phyloP scores from a whole-genome alignment of 2,797 vertebrate genomes.

The Cygnus olor region DNA sequence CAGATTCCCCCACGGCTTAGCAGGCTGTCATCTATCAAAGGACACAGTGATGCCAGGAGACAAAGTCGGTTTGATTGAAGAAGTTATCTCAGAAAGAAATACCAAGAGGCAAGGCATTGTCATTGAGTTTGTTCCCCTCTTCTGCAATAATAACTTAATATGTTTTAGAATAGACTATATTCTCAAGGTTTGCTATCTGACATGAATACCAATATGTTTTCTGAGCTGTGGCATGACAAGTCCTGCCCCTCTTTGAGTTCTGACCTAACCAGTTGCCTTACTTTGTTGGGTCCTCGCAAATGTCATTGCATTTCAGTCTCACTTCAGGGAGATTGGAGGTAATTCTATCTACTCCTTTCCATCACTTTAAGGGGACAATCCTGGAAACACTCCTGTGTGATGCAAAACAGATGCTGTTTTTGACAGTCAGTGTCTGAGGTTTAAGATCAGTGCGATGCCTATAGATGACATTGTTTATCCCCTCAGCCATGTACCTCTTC shows the following conservation, averaged over 20 bases:
- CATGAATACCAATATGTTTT: background rate
- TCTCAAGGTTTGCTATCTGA: background rate
- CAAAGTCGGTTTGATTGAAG: background rate
- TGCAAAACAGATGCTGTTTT: slow-evolving; percentile 27
- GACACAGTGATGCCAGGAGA: background rate
- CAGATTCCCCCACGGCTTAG: background rate
- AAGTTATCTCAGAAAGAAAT: background rate
- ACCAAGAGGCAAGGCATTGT: background rate
- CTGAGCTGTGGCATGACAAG: background rate
- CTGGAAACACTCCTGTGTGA: slow-evolving; percentile 1
- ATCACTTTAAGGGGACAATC: background rate
- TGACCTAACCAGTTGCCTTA: slow-evolving; percentile 16
- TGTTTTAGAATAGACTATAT: background rate
- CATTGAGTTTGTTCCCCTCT: background rate
- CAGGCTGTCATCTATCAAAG: background rate
- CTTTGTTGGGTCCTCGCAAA: background rate
- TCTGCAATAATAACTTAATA: background rate
- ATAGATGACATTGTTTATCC: background rate
- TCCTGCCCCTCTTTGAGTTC: background rate
- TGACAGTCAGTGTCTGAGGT: background rate
- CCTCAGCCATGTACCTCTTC: background rate
- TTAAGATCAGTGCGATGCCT: background rate
- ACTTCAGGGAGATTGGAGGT: slow-evolving; percentile 14
- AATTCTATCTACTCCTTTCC: background rate
- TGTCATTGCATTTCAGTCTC: slow-evolving; percentile 30